phyloP scores from a whole-genome alignment of 1,140 invertebrate genomes.

The Araneus ventricosus region DNA sequence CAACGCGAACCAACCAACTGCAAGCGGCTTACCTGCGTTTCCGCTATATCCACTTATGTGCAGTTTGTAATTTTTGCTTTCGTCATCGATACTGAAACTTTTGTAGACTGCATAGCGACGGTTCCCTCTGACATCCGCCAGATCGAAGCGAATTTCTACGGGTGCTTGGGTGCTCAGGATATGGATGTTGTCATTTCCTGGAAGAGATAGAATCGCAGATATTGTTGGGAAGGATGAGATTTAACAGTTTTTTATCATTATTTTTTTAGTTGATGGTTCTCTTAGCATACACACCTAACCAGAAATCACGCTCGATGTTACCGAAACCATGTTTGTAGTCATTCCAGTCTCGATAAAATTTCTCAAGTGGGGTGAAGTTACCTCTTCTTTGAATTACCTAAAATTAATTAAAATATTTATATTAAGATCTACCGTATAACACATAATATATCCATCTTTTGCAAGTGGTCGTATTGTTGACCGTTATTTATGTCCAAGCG shows the following conservation, averaged over 20 bases:
- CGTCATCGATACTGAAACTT: conserved; percentile 51
- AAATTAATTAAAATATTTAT: neutral
- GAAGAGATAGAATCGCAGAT: neutral
- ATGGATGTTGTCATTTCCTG: conserved; percentile 68
- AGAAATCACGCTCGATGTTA: neutral
- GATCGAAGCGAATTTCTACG: conserved; percentile 39
- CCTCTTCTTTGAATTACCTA: conserved; percentile 22
- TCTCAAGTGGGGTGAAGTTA: neutral
- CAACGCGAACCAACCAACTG: too few species aligned
- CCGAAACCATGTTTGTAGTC: neutral
- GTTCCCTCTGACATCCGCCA: conserved; percentile 29
- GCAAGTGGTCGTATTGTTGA: too few species aligned
- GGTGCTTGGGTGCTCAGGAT: conserved; percentile 49
- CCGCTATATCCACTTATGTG: conserved; percentile 47
- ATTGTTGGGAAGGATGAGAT: too few species aligned
- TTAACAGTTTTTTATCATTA: too few species aligned
- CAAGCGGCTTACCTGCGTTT: conserved; percentile 4
- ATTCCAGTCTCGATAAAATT: neutral
- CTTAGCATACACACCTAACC: neutral
- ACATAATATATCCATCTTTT: too few species aligned
- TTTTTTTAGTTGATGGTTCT: too few species aligned
- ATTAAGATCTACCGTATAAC: too few species aligned
- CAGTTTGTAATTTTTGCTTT: conserved; percentile 16
- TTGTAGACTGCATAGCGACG: conserved; percentile 44
- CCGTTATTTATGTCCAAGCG: too few species aligned